Conservation (phyloP, 2,113 vertebrate species). For the Proteles cristata region DNA sequence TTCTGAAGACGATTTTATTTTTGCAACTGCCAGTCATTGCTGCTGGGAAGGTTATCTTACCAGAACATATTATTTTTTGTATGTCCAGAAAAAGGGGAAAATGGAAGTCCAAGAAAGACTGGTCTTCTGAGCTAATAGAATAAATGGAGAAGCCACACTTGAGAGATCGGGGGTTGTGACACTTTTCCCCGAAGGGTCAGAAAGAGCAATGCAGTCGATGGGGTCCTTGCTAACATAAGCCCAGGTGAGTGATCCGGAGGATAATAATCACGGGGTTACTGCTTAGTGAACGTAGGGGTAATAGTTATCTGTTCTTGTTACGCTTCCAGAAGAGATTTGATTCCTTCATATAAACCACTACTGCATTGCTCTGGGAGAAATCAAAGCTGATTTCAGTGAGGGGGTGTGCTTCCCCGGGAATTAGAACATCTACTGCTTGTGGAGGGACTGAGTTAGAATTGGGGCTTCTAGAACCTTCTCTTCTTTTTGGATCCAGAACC, state of each 20-base stretch:
- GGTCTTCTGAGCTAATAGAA: background rate
- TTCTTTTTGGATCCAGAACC: background rate
- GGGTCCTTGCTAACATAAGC: background rate
- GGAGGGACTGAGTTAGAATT: background rate
- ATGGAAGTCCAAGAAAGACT: background rate
- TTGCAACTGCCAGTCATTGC: background rate
- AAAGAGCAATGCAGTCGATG: background rate
- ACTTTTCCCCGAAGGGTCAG: background rate
- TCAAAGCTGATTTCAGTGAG: background rate
- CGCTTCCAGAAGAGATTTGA: background rate
- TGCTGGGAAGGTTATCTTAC: background rate
- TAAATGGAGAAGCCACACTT: background rate
- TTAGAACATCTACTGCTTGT: too few relatives aligned
- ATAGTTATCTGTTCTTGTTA: background rate
- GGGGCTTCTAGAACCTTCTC: background rate
- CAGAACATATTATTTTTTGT: background rate
- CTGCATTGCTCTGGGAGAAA: background rate
- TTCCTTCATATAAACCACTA: background rate
- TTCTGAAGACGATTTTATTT: background rate
- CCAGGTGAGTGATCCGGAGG: background rate
- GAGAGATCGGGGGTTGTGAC: background rate
- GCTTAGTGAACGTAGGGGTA: background rate
- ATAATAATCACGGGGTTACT: background rate
- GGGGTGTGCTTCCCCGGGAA: background rate
- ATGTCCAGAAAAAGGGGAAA: background rate